Percentiles rank a stretch among this genome's conserved stretches.
phyloP scores from a whole-genome alignment of 2,113 vertebrate genomes.

The Ceyx cyanopectus region DNA sequence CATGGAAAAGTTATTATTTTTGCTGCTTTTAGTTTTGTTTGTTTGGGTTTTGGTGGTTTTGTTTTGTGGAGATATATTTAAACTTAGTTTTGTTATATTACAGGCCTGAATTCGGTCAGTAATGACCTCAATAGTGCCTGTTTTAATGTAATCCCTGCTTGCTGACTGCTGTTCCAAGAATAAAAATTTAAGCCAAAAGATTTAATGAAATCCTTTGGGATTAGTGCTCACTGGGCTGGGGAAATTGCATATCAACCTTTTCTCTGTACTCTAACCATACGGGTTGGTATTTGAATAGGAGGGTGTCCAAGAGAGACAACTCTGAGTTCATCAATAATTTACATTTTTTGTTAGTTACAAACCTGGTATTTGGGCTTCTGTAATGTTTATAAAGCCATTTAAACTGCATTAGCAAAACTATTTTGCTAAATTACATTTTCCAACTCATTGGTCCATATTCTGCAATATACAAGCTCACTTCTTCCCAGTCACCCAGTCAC shows the following conservation, averaged over 20 bases:
- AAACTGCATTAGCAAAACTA: neutral
- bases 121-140: conserved; percentile 67
- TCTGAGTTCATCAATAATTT: conserved; percentile 70
- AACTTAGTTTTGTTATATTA: conserved; percentile 52
- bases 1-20: neutral
- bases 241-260: conserved; percentile 64
- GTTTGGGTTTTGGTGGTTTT: neutral
- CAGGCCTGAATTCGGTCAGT: conserved; percentile 37
- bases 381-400: neutral
- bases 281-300: conserved; percentile 55
- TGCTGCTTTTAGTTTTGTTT: neutral
- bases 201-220: conserved; percentile 76
- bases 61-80: neutral
- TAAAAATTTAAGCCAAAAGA: conserved; percentile 76
- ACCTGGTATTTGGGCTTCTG: neutral
- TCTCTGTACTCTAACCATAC: conserved; percentile 43
- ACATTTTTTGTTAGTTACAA: neutral
- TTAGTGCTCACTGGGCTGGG: conserved; percentile 64
- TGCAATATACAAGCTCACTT: neutral
- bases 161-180: conserved; percentile 72
- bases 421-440: neutral
- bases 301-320: conserved; percentile 54
- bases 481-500: neutral
- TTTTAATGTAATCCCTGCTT: conserved; percentile 70
- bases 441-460: neutral